Percentiles rank a stretch among this genome's conserved stretches.
phyloP scores from a whole-genome alignment of 2,888 invertebrate genomes.

The Hemaris fuciformis region DNA sequence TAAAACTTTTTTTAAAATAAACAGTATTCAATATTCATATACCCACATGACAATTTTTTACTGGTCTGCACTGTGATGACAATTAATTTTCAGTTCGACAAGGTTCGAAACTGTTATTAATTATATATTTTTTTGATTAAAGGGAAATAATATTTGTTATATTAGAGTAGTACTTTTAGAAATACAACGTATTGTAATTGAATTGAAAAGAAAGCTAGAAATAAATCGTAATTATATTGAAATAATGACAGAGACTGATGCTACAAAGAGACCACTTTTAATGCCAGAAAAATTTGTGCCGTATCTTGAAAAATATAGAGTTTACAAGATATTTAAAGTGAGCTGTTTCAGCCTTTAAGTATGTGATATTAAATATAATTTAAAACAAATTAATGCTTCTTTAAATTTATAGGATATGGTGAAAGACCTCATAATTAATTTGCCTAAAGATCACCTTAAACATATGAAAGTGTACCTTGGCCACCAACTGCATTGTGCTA shows the following conservation, averaged over 20 bases:
- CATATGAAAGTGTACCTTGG: slow-evolving; percentile 82
- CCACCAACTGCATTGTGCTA: slow-evolving; percentile 69
- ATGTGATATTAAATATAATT: background rate
- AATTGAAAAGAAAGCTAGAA: no score
- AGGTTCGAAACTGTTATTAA: no score
- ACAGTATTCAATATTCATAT: no score
- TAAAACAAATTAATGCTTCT: background rate
- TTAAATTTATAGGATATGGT: slow-evolving; percentile 76
- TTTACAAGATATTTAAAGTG: slow-evolving; percentile 85
- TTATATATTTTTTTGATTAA: no score
- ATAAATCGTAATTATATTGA: no score
- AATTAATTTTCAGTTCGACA: no score
- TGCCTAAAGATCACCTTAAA: slow-evolving; percentile 83
- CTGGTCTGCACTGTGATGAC: no score
- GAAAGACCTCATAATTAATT: slow-evolving; percentile 79
- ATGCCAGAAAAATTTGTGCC: slow-evolving; percentile 80
- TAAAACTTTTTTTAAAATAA: no score
- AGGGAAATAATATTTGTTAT: no score
- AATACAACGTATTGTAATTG: no score
- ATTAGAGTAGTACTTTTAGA: no score
- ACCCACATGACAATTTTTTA: no score
- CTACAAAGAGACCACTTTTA: slow-evolving; percentile 55
- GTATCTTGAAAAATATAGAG: slow-evolving; percentile 84
- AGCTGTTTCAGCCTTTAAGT: background rate
- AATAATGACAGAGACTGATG: slow-evolving; percentile 73